Evolutionary conservation across 2,888 invertebrate genomes (phyloP).

Genomic region (Alentia gelatinosa): DNA sequence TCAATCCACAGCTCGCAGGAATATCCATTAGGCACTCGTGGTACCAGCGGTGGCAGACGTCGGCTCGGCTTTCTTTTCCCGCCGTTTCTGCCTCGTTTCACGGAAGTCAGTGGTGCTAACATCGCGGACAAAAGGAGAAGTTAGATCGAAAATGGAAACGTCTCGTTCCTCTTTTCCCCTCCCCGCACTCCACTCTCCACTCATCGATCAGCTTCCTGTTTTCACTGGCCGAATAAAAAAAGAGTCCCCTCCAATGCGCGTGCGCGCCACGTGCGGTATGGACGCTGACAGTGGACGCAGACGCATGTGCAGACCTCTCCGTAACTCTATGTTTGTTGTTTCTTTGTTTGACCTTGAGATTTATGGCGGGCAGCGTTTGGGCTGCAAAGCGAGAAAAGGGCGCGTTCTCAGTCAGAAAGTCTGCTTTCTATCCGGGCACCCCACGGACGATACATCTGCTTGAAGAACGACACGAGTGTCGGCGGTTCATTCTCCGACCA

Average conservation of each 20-base stretch:
- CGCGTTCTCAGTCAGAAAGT: constrained; percentile 18
- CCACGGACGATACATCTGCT: constrained; percentile 2
- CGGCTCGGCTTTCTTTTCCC: neutral
- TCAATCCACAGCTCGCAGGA: neutral
- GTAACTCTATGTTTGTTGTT: neutral
- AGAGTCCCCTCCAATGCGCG: neutral
- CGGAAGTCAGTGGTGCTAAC: neutral
- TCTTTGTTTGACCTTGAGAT: neutral
- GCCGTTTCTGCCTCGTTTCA: neutral
- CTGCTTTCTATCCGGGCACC: neutral
- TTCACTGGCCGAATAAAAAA: neutral
- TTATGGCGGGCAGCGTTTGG: neutral
- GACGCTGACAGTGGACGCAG: neutral
- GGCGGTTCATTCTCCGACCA: constrained; percentile 18
- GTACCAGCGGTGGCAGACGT: neutral
- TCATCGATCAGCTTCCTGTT: neutral
- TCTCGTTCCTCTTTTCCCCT: neutral
- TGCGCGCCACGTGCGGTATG: neutral
- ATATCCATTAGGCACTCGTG: neutral
- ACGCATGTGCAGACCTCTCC: neutral
- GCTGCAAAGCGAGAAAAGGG: neutral
- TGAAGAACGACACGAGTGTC: neutral
- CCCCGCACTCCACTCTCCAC: neutral
- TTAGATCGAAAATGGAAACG: neutral
- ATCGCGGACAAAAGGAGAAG: neutral